Conservation (phyloP, 2,797 vertebrate species). For the Paedocypris micromegethes region DNA sequence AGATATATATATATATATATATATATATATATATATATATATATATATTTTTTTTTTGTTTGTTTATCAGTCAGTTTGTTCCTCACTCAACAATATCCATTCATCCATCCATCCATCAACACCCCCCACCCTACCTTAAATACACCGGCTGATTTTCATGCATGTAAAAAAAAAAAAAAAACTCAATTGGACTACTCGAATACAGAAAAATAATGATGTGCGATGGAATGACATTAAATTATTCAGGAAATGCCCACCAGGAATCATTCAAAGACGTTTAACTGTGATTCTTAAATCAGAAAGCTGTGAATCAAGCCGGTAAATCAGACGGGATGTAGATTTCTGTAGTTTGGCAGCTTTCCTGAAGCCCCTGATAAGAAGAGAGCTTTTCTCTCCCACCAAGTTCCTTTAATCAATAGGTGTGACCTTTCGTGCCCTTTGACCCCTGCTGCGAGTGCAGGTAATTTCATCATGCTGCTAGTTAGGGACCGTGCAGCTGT, state of each 20-base stretch:
- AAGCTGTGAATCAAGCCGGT: not conserved
- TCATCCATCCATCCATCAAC: too few relatives aligned
- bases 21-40: too few relatives aligned
- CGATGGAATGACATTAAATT: too few relatives aligned
- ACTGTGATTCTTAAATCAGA: conserved; percentile 1
- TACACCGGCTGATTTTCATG: too few relatives aligned
- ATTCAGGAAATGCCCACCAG: not conserved
- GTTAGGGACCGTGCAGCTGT: conserved; percentile 64
- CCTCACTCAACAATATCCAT: too few relatives aligned
- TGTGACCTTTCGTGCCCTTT: conserved; percentile 62
- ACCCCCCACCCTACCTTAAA: too few relatives aligned
- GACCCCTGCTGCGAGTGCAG: conserved; percentile 60
- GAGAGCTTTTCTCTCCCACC: conserved; percentile 37
- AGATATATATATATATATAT: too few relatives aligned
- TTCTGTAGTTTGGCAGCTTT: not conserved
- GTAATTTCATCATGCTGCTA: conserved; percentile 70
- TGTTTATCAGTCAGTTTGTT: too few relatives aligned
- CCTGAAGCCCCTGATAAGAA: conserved; percentile 20
- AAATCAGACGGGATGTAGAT: not conserved
- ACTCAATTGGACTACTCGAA: too few relatives aligned
- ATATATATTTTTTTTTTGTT: too few relatives aligned
- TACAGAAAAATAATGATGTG: too few relatives aligned
- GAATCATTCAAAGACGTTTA: conserved; percentile 4
- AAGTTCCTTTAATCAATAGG: conserved; percentile 68
- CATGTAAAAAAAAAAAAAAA: too few relatives aligned